phyloP scores from a whole-genome alignment of 2,113 vertebrate genomes.

The Neolamprologus cancellatus region DNA sequence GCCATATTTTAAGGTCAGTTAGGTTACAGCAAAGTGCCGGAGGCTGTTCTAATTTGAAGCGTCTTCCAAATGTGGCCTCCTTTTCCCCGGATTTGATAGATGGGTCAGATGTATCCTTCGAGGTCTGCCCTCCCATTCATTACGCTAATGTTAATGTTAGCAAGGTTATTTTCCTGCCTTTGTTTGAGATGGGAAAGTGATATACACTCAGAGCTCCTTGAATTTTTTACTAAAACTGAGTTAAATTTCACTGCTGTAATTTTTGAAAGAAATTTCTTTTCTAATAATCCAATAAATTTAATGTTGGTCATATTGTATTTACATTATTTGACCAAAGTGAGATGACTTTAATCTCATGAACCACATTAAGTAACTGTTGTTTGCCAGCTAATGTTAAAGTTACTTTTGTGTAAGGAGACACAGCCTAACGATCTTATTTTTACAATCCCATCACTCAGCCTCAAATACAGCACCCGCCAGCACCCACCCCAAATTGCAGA shows the following conservation, averaged over 20 bases:
- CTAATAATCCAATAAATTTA: neutral
- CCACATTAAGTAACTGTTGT: neutral
- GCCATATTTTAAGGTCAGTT: neutral
- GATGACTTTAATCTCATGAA: neutral
- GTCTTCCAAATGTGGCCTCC: neutral
- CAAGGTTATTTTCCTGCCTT: neutral
- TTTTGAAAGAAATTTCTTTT: neutral
- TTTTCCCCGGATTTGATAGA: neutral
- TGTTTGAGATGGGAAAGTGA: neutral
- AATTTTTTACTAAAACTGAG: neutral
- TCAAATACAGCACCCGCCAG: neutral
- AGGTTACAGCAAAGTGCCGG: neutral
- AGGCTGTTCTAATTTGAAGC: neutral
- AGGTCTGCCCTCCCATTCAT: neutral
- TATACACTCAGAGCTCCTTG: neutral
- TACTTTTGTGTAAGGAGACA: neutral
- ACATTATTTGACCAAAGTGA: neutral
- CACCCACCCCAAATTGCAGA: neutral
- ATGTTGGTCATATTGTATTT: neutral
- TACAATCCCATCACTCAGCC: neutral
- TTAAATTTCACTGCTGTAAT: neutral
- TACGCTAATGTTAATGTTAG: neutral
- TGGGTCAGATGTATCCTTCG: neutral
- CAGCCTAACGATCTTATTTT: neutral
- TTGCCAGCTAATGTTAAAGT: neutral